These are phyloP conservation scores for Strongylocentrotus purpuratus DNA, from an alignment of 35 echinoderm and acorn worm species.

Conservation along the genomic window DNA sequence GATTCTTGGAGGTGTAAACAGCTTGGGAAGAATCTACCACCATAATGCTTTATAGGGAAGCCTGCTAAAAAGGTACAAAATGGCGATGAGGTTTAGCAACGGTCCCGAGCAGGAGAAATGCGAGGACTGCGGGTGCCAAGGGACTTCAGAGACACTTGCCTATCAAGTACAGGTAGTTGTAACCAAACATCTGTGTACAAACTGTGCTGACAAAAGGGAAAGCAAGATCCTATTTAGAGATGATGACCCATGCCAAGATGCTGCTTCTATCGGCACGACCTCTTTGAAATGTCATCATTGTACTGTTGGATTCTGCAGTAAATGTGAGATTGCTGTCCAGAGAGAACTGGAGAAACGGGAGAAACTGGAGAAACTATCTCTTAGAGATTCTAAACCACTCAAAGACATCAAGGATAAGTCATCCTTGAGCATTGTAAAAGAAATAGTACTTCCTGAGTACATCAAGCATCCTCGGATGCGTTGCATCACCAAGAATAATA, in stretches of 20 bases:
- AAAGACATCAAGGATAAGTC: neutral
- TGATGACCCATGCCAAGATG: neutral
- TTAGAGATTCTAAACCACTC: neutral
- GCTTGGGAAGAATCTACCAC: neutral
- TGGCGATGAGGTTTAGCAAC: neutral
- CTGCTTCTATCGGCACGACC: neutral
- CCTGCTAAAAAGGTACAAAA: neutral
- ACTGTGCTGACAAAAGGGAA: neutral
- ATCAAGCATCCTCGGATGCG: neutral
- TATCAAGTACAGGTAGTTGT: neutral
- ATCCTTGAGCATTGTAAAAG: neutral
- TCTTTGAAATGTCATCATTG: conserved; percentile 9
- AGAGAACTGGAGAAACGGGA: neutral
- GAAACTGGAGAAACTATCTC: neutral
- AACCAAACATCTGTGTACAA: neutral
- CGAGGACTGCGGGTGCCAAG: neutral
- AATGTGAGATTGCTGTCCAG: neutral
- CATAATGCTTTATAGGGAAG: neutral
- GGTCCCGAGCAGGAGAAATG: neutral
- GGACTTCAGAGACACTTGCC: neutral
- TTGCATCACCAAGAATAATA: neutral
- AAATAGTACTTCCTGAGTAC: neutral
- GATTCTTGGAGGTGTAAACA: neutral
- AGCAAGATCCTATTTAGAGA: neutral
- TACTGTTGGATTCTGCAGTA: neutral